Base-by-base conservation (phyloP, 2,888 invertebrate genomes). In the Noctuana brunneofusca region DNA sequence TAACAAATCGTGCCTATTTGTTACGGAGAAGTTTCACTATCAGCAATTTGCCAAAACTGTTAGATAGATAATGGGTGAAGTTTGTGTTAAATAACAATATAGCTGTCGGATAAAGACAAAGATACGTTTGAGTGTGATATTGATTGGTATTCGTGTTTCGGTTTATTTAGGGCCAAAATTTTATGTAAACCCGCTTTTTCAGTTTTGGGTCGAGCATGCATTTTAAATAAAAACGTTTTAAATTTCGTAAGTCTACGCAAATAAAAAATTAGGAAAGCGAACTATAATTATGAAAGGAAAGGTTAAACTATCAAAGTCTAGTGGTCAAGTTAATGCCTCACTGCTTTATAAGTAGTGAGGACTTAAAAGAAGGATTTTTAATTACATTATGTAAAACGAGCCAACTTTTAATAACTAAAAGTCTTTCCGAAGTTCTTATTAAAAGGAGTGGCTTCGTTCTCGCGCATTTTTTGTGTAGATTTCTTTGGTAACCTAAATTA, bases 1-100 rank as follows among this genome's bases (percentile, higher is more conserved):
- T 82, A 80, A 87, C 86, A 83, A 86, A 87, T 86, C 79, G 76
- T 75, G 71, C 69, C 82, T 80, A 86, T 87, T 86, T 83, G 83
- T 86, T 83, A 79, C 74, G 63, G 71, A 71, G 71, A 84, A 87
- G 82, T 87, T 86, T 80, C 80, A 72, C 79, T 83, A 85, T 86
- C 81, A 83, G 80, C 80, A 83, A 85, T 86, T 87, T 84, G 78
- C 78, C 74, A 70, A 75, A 80, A 75, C 79, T 76, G 80, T 86
- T 84, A 82, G 71, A 70, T 54, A 74, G 76, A 75, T 85, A 85
- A 83, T 80, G 78, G 81, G 69, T 70, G 71, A 68, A 71, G 75
- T 79, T 74, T 68, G 69, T 72, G 71, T 72, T 69, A 66, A 66
- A 68, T 67, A 65, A 56, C 24, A 54, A 22, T 41, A 54, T 54